Base-by-base conservation (phyloP, 2,888 invertebrate species). In the Synergus itoensis region DNA sequence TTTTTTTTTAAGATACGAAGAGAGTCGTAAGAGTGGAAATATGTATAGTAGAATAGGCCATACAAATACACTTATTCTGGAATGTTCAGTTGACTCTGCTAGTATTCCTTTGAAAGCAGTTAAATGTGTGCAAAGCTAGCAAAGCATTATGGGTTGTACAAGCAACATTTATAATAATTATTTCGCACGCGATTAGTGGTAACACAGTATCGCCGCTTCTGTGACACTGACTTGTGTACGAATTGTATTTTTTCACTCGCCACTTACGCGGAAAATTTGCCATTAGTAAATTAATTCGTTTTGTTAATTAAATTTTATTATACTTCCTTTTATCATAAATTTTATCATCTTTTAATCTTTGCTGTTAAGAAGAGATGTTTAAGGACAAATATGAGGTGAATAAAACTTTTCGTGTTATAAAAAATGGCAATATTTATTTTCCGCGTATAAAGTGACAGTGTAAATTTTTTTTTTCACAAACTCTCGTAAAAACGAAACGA, bases 121-220 rank as follows among this genome's bases (percentile, higher is more conserved):
- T 73, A 73, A 53, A 73, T 53, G 36, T 73, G 48, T 48, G 53
- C 48, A 57, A 73, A 36, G 36, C 36, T 36, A 57, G 73, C 73
- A 73, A 73, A 53, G 73, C 73, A 73, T 57, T 53, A 18, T 73
- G 36, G 73, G 73, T 36, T 53, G 53, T 73, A 73, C 36, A 73
- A 73, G 73, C 53, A 73, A 73, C 73, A 53, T 53, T 73, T 73
- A 73, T 73, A 73, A 73, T 53, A 73, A 73, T 18, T 73, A 73
- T 73, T 53, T 73, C 36, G 73, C 53, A 73, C 40, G 73, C 73
- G 73, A 73, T 73, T 73, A 48, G 48, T 73, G 48, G 73, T 73
- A 48, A 48, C 48, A 73, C 28, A 48, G 48, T 36, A 73, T 48
- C 53, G 48, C 53, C 53, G 48, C 53, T 48, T 57, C 73, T 53